Evolutionary conservation across 2,113 vertebrate species (phyloP).

Genomic region (Mesembrinibis cayennensis): DNA sequence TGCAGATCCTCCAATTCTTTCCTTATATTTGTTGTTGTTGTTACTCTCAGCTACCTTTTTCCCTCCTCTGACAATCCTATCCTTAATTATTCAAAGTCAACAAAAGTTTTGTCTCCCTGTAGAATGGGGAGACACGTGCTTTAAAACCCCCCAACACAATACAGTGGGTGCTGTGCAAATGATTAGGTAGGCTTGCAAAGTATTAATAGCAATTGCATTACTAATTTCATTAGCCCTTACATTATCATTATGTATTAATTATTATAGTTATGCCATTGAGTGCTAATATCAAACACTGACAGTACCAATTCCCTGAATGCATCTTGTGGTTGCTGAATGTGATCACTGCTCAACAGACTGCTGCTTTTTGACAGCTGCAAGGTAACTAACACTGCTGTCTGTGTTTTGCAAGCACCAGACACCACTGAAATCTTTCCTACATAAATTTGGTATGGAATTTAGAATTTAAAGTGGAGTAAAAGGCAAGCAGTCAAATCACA

Average conservation of each 20-base stretch:
- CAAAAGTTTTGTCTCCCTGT: not conserved
- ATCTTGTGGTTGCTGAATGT: slow-evolving; percentile 68
- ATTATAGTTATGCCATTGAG: slow-evolving; percentile 54
- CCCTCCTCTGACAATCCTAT: not conserved
- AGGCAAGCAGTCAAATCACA: not conserved
- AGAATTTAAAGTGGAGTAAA: not conserved
- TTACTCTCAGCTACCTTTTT: not conserved
- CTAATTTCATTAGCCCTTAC: slow-evolving; percentile 69
- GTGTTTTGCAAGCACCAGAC: not conserved
- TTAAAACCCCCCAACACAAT: not conserved
- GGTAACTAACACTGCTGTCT: not conserved
- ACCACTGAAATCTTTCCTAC: not conserved
- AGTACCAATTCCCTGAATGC: slow-evolving; percentile 63
- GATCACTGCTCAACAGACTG: slow-evolving; percentile 13
- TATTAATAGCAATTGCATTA: slow-evolving; percentile 18
- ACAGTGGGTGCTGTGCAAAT: not conserved
- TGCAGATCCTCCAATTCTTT: not conserved
- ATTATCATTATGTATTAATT: slow-evolving; percentile 70
- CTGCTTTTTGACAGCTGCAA: slow-evolving; percentile 26
- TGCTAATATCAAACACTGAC: slow-evolving; percentile 57
- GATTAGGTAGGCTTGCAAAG: not conserved
- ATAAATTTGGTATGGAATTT: not conserved
- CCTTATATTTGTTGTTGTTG: not conserved
- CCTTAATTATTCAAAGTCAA: not conserved
- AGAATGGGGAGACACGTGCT: not conserved